These are phyloP conservation scores for Desmodus rotundus DNA, from an alignment of 2,113 vertebrate species.

Conservation along the genomic window DNA sequence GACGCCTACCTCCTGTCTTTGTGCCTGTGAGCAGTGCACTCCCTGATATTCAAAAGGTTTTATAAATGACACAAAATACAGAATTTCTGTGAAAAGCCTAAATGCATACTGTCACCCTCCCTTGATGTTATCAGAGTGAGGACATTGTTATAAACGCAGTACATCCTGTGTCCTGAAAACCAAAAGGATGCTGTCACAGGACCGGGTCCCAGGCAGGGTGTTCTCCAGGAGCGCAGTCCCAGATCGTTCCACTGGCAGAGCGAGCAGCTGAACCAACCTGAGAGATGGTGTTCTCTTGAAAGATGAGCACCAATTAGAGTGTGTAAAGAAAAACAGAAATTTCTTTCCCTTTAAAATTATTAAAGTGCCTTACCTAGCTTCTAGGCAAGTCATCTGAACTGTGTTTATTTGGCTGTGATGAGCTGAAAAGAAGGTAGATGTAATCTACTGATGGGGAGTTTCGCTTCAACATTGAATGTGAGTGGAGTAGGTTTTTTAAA, in stretches of 20 bases:
- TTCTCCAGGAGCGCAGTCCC: neutral
- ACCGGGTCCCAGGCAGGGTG: too few relatives aligned
- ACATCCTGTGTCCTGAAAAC: neutral
- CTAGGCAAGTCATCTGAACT: conserved; percentile 32
- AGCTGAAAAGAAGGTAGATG: neutral
- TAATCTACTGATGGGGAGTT: neutral
- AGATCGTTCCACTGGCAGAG: accelerated
- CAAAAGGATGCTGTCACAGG: neutral
- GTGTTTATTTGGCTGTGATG: neutral
- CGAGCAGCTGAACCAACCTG: neutral
- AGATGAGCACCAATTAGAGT: neutral
- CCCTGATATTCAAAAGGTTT: neutral
- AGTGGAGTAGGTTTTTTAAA: neutral
- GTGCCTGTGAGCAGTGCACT: too few relatives aligned
- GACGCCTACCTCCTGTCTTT: neutral
- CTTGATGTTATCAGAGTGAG: neutral
- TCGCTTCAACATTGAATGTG: neutral
- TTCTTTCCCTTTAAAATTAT: neutral
- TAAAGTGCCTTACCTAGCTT: conserved; percentile 28
- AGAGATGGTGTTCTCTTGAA: neutral
- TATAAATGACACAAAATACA: neutral
- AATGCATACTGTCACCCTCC: neutral
- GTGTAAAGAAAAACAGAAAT: neutral
- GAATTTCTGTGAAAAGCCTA: neutral
- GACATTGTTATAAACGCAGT: neutral